A percentile compares a stretch with the other conserved stretches of the same genome.
Evolutionary conservation across 2,113 vertebrate species (phyloP).

Genomic region (Cepphus grylle): DNA sequence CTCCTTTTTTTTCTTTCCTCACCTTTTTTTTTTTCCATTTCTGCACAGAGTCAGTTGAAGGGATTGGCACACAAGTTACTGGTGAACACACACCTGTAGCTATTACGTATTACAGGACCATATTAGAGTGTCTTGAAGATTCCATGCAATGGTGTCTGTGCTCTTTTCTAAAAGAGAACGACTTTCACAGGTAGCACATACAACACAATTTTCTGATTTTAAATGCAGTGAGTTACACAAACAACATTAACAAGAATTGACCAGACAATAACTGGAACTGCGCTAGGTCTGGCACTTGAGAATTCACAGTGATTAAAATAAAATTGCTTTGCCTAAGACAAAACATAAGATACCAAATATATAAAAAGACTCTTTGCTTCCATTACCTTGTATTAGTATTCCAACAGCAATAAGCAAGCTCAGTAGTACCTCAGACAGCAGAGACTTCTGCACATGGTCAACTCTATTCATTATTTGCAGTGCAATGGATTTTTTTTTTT

Average conservation of each 20-base stretch:
- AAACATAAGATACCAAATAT: constrained; percentile 31
- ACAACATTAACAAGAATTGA: constrained; percentile 21
- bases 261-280: constrained; percentile 46
- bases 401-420: constrained; percentile 24
- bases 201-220: neutral
- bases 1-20: too few species aligned
- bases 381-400: constrained; percentile 23
- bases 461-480: constrained; percentile 7
- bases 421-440: constrained; percentile 63
- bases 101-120: neutral
- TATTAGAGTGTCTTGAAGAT: neutral
- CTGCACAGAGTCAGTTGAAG: neutral
- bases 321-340: constrained; percentile 47
- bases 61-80: neutral
- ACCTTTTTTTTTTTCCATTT: neutral
- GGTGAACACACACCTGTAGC: neutral
- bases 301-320: constrained; percentile 66
- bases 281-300: constrained; percentile 48
- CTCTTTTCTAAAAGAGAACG: neutral
- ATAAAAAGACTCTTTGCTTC: constrained; percentile 18
- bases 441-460: neutral
- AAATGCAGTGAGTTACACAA: constrained; percentile 30
- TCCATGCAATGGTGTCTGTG: constrained; percentile 11
- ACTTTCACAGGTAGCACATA: constrained; percentile 1
- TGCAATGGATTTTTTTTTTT: neutral